Evolutionary conservation across 1,140 invertebrate genomes (phyloP).

Genomic region (Trichonephila clavata): DNA sequence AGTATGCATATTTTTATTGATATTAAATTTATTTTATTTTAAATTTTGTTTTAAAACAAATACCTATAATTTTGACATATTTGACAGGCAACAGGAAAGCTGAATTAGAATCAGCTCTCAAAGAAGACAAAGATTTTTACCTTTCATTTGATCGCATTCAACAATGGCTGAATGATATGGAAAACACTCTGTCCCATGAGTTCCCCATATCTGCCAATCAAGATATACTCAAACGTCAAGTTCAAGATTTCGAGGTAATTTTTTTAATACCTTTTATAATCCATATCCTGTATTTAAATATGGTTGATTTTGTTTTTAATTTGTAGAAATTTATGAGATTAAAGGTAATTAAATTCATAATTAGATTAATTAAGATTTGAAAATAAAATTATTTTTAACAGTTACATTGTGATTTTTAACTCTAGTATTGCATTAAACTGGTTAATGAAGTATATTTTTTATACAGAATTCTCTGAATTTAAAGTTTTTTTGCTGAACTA

Average conservation of each 20-base stretch:
- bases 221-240: conserved; percentile 91
- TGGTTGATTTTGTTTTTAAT: too few relatives aligned
- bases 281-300: too few relatives aligned
- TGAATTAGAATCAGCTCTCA: conserved; percentile 92
- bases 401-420: too few relatives aligned
- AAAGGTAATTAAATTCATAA: too few relatives aligned
- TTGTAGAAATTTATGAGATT: too few relatives aligned
- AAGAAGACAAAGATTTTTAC: conserved; percentile 89
- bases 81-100: conserved; percentile 89
- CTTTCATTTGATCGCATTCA: conserved; percentile 91
- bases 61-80: not conserved
- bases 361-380: too few relatives aligned
- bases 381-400: too few relatives aligned
- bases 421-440: too few relatives aligned
- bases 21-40: not conserved
- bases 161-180: conserved; percentile 91
- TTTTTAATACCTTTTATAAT: too few relatives aligned
- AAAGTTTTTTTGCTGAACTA: too few relatives aligned
- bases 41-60: not conserved
- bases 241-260: conserved; percentile 89
- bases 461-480: too few relatives aligned
- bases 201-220: conserved; percentile 92
- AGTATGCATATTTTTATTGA: conserved; percentile 64
- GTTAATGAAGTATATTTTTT: too few relatives aligned
- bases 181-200: conserved; percentile 86